phyloP scores from a whole-genome alignment of 2,797 vertebrate genomes.

The Capromys pilorides region DNA sequence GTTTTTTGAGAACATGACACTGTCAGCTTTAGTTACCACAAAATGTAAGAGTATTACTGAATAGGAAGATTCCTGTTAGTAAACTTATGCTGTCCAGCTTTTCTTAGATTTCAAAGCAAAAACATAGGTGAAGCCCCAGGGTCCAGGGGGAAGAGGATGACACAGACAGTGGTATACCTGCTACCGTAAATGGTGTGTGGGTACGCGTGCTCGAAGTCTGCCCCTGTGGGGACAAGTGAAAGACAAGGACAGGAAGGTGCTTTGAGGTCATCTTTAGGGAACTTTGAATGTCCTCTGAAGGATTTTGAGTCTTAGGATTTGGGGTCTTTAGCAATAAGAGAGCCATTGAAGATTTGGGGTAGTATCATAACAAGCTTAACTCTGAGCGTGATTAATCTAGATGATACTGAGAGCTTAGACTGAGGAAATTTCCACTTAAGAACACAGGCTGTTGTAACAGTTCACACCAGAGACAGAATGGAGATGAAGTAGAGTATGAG shows the following conservation, averaged over 20 bases:
- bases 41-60: neutral
- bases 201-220: neutral
- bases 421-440: constrained; percentile 52
- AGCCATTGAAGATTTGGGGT: constrained; percentile 42
- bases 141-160: neutral
- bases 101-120: constrained; percentile 50
- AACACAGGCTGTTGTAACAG: constrained; percentile 45
- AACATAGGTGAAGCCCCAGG: neutral
- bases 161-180: neutral
- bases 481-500: constrained; percentile 28
- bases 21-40: neutral
- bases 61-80: neutral
- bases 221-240: neutral
- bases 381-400: constrained; percentile 50
- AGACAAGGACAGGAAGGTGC: neutral
- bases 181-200: neutral
- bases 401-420: constrained; percentile 38
- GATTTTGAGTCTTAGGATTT: constrained; percentile 46
- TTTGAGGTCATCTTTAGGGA: constrained; percentile 27
- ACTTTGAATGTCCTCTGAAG: constrained; percentile 27
- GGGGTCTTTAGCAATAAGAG: constrained; percentile 58
- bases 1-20: constrained; percentile 11
- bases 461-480: neutral
- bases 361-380: constrained; percentile 65
- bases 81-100: neutral